Percentiles rank a stretch among this genome's conserved stretches.
These are phyloP conservation scores for Microcebus ravelobensis DNA, from an alignment of 2,113 vertebrate species.

Conservation along the genomic window DNA sequence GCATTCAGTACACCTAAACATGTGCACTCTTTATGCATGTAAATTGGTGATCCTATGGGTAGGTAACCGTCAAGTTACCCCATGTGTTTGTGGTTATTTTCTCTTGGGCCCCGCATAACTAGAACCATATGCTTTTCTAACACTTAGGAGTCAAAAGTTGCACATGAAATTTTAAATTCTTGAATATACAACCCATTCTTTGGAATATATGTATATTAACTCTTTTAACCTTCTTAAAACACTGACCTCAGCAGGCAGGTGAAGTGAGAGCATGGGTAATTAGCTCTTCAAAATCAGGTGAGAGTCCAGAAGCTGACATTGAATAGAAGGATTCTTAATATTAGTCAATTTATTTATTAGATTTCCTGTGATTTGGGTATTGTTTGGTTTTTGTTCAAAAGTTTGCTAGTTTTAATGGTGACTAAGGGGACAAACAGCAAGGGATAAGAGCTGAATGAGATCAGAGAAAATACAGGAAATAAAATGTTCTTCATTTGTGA, in stretches of 20 bases:
- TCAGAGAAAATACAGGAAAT: not conserved
- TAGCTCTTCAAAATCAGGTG: not conserved
- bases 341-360: not conserved
- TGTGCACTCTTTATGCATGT: rapidly evolving
- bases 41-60: not conserved
- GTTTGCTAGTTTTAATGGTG: not conserved
- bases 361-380: not conserved
- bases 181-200: not conserved
- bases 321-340: not conserved
- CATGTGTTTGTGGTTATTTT: not conserved
- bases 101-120: not conserved
- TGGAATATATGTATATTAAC: not conserved
- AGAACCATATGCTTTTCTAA: constrained; percentile 7
- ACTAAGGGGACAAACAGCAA: not conserved
- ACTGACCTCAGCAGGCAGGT: not conserved
- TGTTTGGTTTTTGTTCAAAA: not conserved
- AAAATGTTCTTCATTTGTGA: not conserved
- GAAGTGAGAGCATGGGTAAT: not conserved
- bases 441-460: not conserved
- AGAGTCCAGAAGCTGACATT: not conserved
- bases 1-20: not conserved
- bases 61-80: not conserved
- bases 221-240: not conserved
- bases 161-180: not conserved
- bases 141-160: not conserved